Base-by-base conservation (phyloP, 1,140 invertebrate genomes). In the Apis dorsata region DNA sequence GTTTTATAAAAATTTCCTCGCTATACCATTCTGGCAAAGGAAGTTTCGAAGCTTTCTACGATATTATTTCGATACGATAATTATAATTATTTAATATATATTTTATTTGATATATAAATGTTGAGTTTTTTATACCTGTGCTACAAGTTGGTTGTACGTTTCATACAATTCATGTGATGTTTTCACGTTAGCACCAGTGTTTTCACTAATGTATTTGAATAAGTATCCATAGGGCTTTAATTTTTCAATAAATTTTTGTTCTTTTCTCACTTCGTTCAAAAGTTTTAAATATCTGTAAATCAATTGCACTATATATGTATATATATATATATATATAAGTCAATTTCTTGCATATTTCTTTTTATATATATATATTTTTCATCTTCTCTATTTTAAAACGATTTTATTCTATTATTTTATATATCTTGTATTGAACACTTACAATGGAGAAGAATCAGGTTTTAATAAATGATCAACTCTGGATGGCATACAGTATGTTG, bases 11-110 rank as follows among this genome's bases (percentile, higher is more conserved):
- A 66, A 94, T 95, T 59, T 95, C 94, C 1, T 93, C 83, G 44
- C 94, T 93, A 0, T 94, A 95, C 96, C 96, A 96, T 21, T 94
- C 90, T 0, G 96, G 96, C 60, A 96, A 74, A 44, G 92, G 91
- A 12, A 96, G 88, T 83, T 95, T 95, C 89, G 93, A 95, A 76
- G 89, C 91, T 93, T 94, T 90, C 94, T 95, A 73, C 72, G 79
- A 55, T 60, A 55, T 68, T 63, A 49, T 28, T 62, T 53, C 7
- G 12, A 49, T 59, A 28, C 75, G 34, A 44, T 44, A 44, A 34
- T 1, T 34, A 34, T 34, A 34, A 44, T 44, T 44, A 34, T 4
- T 34, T 34, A 34, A 34, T 34, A 34, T 34, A 44, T 44, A 44
- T 44, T 7, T 44, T 44, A 44, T 44, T 44, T 44, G 34, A 7